Conservation (phyloP, 2,113 vertebrate species). For the Columba janthina region DNA sequence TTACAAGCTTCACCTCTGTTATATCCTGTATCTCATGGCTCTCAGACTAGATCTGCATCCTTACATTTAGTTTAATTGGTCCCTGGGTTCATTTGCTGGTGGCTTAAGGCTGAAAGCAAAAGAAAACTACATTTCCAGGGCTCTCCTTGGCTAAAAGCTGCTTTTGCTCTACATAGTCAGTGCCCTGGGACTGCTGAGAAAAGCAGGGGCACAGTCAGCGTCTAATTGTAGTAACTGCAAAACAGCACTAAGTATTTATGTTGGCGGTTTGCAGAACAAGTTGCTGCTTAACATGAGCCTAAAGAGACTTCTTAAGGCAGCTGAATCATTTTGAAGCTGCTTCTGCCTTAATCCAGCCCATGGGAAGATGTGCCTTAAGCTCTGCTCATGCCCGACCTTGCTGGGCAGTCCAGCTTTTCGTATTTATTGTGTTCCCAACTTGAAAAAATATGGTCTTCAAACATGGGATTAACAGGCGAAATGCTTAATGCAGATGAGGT, state of each 20-base stretch:
- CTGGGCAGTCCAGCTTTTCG: background rate
- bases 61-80: background rate
- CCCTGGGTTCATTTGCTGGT: background rate
- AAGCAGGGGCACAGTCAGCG: background rate
- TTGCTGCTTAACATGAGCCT: background rate
- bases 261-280: background rate
- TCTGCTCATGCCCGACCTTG: background rate
- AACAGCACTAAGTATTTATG: background rate
- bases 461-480: too few relatives aligned
- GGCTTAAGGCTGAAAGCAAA: constrained; percentile 18
- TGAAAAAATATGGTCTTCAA: too few relatives aligned
- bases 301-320: background rate
- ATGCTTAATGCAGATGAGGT: too few relatives aligned
- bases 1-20: background rate
- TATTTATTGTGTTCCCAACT: too few relatives aligned
- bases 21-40: background rate
- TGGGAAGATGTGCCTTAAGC: background rate
- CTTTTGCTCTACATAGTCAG: background rate
- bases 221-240: constrained; percentile 5
- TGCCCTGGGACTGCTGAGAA: background rate
- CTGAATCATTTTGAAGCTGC: background rate
- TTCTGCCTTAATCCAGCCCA: background rate
- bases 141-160: background rate
- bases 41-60: background rate
- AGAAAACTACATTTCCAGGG: background rate